Evolutionary conservation across 2,113 vertebrate species (phyloP), one percentile per base, ranked within the genome.

Genomic region (Parus major): DNA sequence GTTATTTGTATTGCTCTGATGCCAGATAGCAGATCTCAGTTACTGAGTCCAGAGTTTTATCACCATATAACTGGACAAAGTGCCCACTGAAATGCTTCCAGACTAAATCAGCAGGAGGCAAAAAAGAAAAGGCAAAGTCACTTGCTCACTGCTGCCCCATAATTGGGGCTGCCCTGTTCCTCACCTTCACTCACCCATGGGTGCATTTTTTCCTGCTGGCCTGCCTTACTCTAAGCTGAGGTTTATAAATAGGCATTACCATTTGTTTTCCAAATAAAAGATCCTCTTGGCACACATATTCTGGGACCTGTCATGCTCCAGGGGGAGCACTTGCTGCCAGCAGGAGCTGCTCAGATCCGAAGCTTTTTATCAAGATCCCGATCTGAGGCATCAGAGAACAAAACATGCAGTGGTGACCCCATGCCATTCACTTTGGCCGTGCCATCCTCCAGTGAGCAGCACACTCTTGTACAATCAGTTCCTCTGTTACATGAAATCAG

Each of bases 1-100:
- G 82, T 91, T 95, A 81, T 92, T 94, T 96, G 68, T 95, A 39
- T 86, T 86, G 69, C 65, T 90, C 65, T 71, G 76, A 92, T 91
- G 88, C 64, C 86, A 95, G 83, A 89, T 77, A 93, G 78, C 72
- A 95, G 81, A 96, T 92, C 77, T 84, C 73, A 25, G 65, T 56
- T 94, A 86, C 27, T 64, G 76, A 75, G 80, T 75, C 42, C 46
- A 36, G 72, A 60, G 33, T 93, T 94, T 93, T 92, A 96, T 94
- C 77, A 52, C 92, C 76, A 71, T 83, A 22, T 36, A 91, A 82
- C 90, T 95, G 76, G 92, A 94, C 93, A 96, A 86, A 83, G 78
- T 82, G 75, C 60, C 78, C 20, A 7, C 73, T 92, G 93, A 94
- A 93, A 95, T 52, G 59, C 59, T 91, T 92, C 78, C 76, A 92